phyloP scores from a whole-genome alignment of 2,888 invertebrate species.

The Epinotia nisella region DNA sequence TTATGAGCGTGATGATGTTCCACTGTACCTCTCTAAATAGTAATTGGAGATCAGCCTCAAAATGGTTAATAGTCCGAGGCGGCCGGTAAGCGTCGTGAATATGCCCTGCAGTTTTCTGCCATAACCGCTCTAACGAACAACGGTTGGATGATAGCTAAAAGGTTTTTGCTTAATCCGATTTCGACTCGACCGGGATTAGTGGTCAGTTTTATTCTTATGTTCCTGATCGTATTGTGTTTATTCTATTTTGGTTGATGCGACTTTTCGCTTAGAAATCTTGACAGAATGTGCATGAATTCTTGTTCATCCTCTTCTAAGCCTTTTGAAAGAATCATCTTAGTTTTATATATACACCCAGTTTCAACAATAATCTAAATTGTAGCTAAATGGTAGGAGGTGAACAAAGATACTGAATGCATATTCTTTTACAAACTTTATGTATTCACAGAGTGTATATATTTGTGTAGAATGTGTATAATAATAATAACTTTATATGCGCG shows the following conservation, averaged over 20 bases:
- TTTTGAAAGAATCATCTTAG: background rate
- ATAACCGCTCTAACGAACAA: conserved; percentile 46
- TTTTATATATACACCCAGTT: background rate
- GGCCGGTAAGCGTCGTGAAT: background rate
- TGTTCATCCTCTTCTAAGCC: background rate
- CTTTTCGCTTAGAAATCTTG: background rate
- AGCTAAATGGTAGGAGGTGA: background rate
- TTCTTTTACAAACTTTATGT: background rate
- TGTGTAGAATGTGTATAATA: background rate
- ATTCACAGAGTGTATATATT: background rate
- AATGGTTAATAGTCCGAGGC: background rate
- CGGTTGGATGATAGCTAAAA: conserved; percentile 25
- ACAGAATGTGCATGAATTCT: background rate
- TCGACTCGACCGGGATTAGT: conserved; percentile 20
- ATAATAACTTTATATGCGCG: background rate
- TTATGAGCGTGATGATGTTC: too few species aligned
- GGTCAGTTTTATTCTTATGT: conserved; percentile 5
- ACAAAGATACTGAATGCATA: background rate
- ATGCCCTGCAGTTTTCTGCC: conserved; percentile 50
- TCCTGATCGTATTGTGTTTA: background rate
- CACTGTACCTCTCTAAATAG: too few species aligned
- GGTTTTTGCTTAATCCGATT: conserved; percentile 40
- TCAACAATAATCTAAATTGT: background rate
- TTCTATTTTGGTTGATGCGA: background rate
- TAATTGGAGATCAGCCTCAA: background rate